These are phyloP conservation scores for Crepidodera aurea DNA, from an alignment of 2,888 invertebrate genomes.

Conservation along the genomic window DNA sequence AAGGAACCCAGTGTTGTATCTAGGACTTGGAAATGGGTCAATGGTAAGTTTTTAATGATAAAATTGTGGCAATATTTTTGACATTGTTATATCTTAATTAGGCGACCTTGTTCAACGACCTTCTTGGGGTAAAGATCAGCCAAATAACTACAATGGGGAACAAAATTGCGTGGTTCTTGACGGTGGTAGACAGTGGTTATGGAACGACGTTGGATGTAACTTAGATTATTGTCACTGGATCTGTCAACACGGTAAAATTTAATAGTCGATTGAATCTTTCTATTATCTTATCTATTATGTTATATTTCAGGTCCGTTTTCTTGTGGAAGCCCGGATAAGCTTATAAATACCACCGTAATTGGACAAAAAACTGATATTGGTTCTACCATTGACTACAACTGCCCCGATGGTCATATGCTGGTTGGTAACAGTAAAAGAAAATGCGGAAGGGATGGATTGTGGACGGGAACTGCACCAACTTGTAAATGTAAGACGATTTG, in stretches of 20 bases:
- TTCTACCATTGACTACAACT: slow-evolving; percentile 75
- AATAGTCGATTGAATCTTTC: background rate
- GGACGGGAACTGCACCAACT: slow-evolving; percentile 82
- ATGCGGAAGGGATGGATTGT: slow-evolving; percentile 80
- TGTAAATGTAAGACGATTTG: slow-evolving; percentile 94
- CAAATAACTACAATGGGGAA: slow-evolving; percentile 94
- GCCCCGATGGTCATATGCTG: slow-evolving; percentile 84
- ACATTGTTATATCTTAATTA: background rate
- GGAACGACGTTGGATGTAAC: slow-evolving; percentile 96
- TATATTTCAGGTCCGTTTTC: slow-evolving; percentile 78
- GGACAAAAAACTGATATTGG: slow-evolving; percentile 77
- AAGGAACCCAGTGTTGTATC: slow-evolving; percentile 85
- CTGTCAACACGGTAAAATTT: slow-evolving; percentile 85
- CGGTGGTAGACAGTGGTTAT: slow-evolving; percentile 88
- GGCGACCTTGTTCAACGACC: slow-evolving; percentile 76
- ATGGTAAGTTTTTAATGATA: slow-evolving; percentile 76
- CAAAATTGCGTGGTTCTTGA: slow-evolving; percentile 95
- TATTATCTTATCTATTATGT: no score
- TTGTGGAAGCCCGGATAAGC: slow-evolving; percentile 89
- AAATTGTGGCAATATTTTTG: background rate
- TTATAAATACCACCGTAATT: slow-evolving; percentile 81
- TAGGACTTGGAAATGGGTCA: slow-evolving; percentile 89
- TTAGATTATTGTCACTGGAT: slow-evolving; percentile 93
- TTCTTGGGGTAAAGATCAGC: slow-evolving; percentile 93
- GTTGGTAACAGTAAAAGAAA: slow-evolving; percentile 73